Evolutionary conservation across 2,888 invertebrate genomes (phyloP).

Genomic region (Chouioia cunea): DNA sequence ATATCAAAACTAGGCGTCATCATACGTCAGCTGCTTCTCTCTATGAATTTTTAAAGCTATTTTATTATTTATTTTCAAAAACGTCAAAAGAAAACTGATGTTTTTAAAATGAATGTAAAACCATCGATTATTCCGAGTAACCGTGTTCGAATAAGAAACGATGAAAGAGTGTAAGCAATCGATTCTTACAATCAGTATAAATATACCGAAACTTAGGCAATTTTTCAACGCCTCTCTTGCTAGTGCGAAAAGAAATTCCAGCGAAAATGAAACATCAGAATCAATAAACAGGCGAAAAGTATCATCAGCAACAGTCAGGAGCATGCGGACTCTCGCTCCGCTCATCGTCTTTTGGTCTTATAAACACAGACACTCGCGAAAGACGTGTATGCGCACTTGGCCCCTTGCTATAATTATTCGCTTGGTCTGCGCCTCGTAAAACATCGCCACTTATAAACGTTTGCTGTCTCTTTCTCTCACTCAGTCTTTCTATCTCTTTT

Average conservation of each 20-base stretch:
- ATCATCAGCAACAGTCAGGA: no score
- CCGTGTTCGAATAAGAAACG: not conserved
- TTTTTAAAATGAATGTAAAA: constrained; percentile 1
- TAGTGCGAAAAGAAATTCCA: not conserved
- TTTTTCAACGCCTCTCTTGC: not conserved
- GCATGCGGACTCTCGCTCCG: no score
- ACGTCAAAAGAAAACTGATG: no score
- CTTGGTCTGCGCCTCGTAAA: constrained; percentile 43
- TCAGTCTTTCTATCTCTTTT: not conserved
- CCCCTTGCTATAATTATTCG: constrained; percentile 45
- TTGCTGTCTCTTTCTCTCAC: constrained; percentile 11
- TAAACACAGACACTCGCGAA: not conserved
- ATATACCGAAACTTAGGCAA: constrained; percentile 5
- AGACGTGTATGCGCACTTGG: constrained; percentile 9
- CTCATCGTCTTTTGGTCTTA: not conserved
- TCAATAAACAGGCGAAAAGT: constrained; percentile 33
- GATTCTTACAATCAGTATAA: not conserved
- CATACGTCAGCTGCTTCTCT: no score
- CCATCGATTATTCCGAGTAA: not conserved
- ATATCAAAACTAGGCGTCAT: no score
- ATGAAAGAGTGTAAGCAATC: not conserved
- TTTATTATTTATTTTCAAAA: no score
- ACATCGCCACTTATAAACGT: constrained; percentile 44
- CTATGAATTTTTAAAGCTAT: no score
- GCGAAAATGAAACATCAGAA: constrained; percentile 33